Percentiles rank a stretch among this genome's conserved stretches.
phyloP scores from a whole-genome alignment of 2,113 vertebrate genomes.

The Nothoprocta perdicaria region DNA sequence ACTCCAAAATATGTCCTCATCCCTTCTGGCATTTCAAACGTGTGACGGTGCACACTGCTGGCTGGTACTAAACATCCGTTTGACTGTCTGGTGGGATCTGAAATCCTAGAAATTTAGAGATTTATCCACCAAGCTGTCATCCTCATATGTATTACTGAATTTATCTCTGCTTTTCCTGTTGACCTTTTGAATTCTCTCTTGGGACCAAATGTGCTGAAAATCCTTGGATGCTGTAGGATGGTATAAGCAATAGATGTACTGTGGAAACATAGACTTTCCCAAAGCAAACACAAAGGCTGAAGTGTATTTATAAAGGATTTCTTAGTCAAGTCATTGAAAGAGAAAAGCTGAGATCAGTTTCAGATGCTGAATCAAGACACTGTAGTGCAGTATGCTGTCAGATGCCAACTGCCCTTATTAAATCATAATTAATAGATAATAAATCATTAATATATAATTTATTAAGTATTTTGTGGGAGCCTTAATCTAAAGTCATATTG shows the following conservation, averaged over 20 bases:
- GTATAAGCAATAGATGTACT: background rate
- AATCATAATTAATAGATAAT: constrained; percentile 48
- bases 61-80: background rate
- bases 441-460: constrained; percentile 23
- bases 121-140: constrained; percentile 36
- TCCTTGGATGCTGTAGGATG: background rate
- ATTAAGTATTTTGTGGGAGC: constrained; percentile 3
- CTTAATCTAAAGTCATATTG: constrained; percentile 12
- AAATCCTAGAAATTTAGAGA: background rate
- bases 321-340: background rate
- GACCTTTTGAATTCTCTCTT: constrained; percentile 21
- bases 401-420: background rate
- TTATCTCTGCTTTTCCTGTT: constrained; percentile 13
- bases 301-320: constrained; percentile 1
- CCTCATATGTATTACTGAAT: constrained; percentile 11
- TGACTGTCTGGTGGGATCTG: background rate
- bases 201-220: background rate
- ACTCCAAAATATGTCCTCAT: background rate
- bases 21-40: accelerated
- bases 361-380: background rate
- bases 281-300: background rate
- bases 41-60: background rate
- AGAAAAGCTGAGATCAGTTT: background rate
- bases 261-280: background rate
- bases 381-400: background rate